Conservation (phyloP, 2,797 vertebrate species). For the Pitangus sulphuratus region DNA sequence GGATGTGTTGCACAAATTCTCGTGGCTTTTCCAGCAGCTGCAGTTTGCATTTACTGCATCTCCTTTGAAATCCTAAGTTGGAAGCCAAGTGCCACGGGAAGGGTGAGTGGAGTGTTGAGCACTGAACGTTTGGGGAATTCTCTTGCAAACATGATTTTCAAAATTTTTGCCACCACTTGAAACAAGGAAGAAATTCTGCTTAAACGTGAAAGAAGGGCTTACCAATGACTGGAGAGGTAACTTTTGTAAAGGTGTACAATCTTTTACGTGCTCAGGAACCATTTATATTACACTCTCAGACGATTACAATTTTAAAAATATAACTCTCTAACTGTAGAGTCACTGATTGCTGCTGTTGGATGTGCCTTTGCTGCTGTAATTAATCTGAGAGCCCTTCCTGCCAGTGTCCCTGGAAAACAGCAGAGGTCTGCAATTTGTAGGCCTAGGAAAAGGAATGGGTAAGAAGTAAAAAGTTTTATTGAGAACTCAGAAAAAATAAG, state of each 20-base stretch:
- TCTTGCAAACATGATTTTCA: background rate
- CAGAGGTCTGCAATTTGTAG: background rate
- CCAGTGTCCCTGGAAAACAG: background rate
- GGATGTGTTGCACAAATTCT: background rate
- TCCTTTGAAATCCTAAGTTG: background rate
- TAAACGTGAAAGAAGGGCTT: background rate
- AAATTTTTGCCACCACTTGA: background rate
- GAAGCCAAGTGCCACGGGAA: rapidly evolving
- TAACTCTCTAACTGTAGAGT: background rate
- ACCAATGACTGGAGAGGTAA: background rate
- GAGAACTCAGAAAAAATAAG: background rate
- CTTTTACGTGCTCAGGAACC: background rate
- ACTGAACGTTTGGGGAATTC: background rate
- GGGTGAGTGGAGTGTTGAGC: background rate
- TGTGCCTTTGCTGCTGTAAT: background rate
- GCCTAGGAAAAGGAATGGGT: background rate
- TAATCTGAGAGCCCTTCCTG: background rate
- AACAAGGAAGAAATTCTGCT: background rate
- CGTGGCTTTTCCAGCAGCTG: background rate
- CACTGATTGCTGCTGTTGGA: background rate
- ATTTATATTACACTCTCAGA: background rate
- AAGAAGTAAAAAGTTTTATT: background rate
- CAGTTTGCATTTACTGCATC: background rate
- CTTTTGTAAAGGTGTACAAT: background rate
- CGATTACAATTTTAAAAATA: background rate